Evolutionary conservation across 2,888 invertebrate species (phyloP).

Genomic region (Heliconius aoede): DNA sequence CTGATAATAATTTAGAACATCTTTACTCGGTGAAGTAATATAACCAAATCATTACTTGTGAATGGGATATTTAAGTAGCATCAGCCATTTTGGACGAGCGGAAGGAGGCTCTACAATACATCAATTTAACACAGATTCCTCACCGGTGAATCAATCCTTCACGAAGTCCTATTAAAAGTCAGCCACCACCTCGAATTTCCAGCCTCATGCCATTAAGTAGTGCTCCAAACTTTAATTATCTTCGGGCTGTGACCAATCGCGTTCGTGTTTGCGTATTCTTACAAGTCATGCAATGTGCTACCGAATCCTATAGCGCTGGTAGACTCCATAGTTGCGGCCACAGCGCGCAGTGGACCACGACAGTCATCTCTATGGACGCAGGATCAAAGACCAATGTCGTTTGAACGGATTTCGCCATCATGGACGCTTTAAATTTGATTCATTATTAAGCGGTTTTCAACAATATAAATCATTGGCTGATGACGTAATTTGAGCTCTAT

Average conservation of each 20-base stretch:
- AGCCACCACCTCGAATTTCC: conserved; percentile 79
- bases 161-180: conserved; percentile 81
- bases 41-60: conserved; percentile 51
- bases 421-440: conserved; percentile 60
- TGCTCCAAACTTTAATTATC: conserved; percentile 84
- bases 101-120: conserved; percentile 54
- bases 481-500: conserved; percentile 74
- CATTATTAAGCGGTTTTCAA: conserved; percentile 62
- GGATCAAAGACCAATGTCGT: conserved; percentile 62
- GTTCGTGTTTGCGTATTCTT: conserved; percentile 81
- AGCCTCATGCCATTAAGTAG: conserved; percentile 81
- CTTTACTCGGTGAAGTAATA: conserved; percentile 47
- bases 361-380: conserved; percentile 59
- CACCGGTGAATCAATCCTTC: conserved; percentile 71
- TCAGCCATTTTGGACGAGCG: conserved; percentile 42
- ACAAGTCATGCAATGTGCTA: conserved; percentile 83
- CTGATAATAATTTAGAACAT: conserved; percentile 39
- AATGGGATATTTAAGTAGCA: conserved; percentile 33
- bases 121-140: conserved; percentile 76
- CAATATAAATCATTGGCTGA: conserved; percentile 58
- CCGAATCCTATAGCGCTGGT: conserved; percentile 71
- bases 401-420: conserved; percentile 54
- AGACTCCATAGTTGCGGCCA: conserved; percentile 51
- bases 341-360: conserved; percentile 48
- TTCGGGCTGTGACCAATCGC: conserved; percentile 83